Evolutionary conservation across 2,797 vertebrate genomes (phyloP), one percentile per base, ranked within the genome.

Genomic region (Parotocinclus haroldoi): DNA sequence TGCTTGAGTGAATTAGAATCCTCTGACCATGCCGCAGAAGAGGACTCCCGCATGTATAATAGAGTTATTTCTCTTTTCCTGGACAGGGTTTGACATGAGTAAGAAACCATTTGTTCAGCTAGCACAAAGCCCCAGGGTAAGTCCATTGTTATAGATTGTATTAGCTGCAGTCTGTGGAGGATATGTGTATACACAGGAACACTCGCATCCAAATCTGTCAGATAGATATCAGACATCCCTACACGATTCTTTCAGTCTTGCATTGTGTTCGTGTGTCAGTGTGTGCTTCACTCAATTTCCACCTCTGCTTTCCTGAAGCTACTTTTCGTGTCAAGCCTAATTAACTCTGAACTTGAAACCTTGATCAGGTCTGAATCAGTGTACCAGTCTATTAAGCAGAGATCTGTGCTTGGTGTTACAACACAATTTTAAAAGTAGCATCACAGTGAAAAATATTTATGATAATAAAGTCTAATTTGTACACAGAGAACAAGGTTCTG

Each of bases 11-110:
- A 42, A 42, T 42, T 9, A 9, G 40, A 9, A 42, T 42, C 40
- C 40, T 27, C 27, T 16, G 48, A 9, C 14, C 14, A n/a, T 49
- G 48, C 48, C 16, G 68, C 12, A 9, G 45, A 17, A 46, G 10
- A 63, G 50, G 11, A 52, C 55, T 46, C 14, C 40, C 46, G 63
- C 44, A 71, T 66, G 36, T 49, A 71, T 60, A 60, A 60, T 71
- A 19, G 49, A 64, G 48, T 46, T 44, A 64, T 64, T 64, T 52
- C 16, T 60, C 42, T 64, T 51, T 19, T 45, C 38, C 10, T 36
- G 50, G 38, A 65, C 40, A 49, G 42, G 27, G 42, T 66, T 54
- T 66, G 17, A 59, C 50, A 60, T 56, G 48, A 11, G 27, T 53
- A 48, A 27, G 51, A 51, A 71, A 39, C 13, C 27, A 37, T 71